Conservation (phyloP, 2,113 vertebrate species). For the Rattus rattus region DNA sequence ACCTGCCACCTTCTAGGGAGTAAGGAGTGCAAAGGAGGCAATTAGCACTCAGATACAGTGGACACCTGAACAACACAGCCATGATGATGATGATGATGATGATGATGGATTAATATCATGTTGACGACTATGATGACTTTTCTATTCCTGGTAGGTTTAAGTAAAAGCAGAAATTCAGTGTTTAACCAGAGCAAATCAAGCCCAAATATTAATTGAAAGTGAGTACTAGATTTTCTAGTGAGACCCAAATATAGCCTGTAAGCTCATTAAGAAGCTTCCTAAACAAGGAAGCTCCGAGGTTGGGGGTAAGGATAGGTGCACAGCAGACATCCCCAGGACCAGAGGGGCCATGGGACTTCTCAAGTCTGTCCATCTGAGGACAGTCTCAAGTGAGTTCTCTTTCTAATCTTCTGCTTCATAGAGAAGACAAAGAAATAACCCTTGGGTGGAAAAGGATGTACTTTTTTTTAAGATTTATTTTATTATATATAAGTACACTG, state of each 20-base stretch:
- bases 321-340: background rate
- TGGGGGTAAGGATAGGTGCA: background rate
- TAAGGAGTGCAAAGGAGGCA: background rate
- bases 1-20: background rate
- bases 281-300: background rate
- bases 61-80: background rate
- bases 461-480: background rate
- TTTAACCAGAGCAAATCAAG: conserved; percentile 51
- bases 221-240: conserved; percentile 48
- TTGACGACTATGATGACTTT: background rate
- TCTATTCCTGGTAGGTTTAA: background rate
- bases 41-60: background rate
- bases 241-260: conserved; percentile 39
- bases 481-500: too few relatives aligned
- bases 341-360: background rate
- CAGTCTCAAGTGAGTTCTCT: conserved; percentile 46
- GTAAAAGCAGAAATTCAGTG: conserved; percentile 51
- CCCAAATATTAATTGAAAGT: conserved; percentile 37
- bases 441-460: conserved; percentile 47
- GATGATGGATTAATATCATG: background rate
- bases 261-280: conserved; percentile 28
- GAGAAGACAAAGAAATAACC: conserved; percentile 50
- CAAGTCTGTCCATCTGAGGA: conserved; percentile 58
- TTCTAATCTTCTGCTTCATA: conserved; percentile 63
- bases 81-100: background rate